Evolutionary conservation across 2,797 vertebrate species (phyloP).

Genomic region (Naso thynnoides): DNA sequence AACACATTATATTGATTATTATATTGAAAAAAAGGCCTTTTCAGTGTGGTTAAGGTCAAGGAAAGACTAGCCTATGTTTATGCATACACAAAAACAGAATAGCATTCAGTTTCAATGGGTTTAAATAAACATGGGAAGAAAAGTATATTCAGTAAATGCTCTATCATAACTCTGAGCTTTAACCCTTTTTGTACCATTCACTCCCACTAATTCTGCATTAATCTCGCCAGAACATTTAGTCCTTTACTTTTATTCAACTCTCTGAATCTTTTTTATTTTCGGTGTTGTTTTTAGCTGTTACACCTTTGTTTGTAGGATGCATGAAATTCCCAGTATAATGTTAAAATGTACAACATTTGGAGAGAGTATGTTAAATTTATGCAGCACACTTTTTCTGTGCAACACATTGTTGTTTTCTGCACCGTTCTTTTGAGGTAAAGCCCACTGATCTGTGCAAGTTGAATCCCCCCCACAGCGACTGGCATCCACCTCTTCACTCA

Average conservation of each 20-base stretch:
- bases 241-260: conserved; percentile 1
- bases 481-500: not conserved
- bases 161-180: not conserved
- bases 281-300: not conserved
- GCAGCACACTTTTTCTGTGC: not conserved
- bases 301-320: conserved; percentile 32
- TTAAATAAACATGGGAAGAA: not conserved
- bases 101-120: not conserved
- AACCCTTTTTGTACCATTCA: not conserved
- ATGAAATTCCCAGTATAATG: conserved; percentile 13
- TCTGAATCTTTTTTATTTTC: not conserved
- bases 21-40: too few relatives aligned
- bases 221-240: not conserved
- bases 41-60: too few relatives aligned
- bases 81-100: not conserved
- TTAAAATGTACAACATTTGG: conserved; percentile 4
- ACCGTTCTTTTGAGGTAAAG: not conserved
- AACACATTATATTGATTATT: too few relatives aligned
- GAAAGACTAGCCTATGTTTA: not conserved
- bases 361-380: too few relatives aligned
- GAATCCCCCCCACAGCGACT: not conserved
- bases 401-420: not conserved
- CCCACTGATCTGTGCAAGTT: not conserved
- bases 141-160: not conserved
- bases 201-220: conserved; percentile 3